Percentiles rank a stretch among this genome's conserved stretches.
Conservation (phyloP, 2,113 vertebrate species). For the Lanius ludovicianus region DNA sequence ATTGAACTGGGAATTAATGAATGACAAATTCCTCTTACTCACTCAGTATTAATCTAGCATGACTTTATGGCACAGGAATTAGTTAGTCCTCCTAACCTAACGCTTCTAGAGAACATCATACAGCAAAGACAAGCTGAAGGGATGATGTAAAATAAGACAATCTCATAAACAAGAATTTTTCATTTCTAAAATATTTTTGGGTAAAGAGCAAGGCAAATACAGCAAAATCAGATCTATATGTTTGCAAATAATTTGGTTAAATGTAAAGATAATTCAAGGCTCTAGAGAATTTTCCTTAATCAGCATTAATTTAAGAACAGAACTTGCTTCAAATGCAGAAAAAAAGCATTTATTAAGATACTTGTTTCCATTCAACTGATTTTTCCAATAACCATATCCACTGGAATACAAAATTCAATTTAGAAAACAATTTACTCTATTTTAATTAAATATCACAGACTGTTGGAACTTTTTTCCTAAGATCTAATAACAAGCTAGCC, state of each 20-base stretch:
- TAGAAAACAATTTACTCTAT: background rate
- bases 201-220: background rate
- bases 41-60: background rate
- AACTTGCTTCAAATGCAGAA: background rate
- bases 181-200: background rate
- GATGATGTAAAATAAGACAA: background rate
- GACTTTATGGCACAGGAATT: background rate
- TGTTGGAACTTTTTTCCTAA: background rate
- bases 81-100: background rate
- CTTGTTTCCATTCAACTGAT: background rate
- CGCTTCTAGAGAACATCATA: background rate
- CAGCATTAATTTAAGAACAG: background rate
- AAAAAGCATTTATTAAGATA: background rate
- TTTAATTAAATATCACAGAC: conserved; percentile 26
- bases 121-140: background rate
- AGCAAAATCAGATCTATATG: background rate
- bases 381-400: conserved; percentile 17
- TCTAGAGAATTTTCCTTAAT: background rate
- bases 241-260: background rate
- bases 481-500: background rate
- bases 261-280: background rate
- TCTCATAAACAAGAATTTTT: background rate
- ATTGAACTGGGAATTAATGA: background rate
- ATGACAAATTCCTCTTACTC: background rate
- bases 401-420: background rate